Base-by-base conservation (phyloP, 2,888 invertebrate genomes). In the Eurois occulta region DNA sequence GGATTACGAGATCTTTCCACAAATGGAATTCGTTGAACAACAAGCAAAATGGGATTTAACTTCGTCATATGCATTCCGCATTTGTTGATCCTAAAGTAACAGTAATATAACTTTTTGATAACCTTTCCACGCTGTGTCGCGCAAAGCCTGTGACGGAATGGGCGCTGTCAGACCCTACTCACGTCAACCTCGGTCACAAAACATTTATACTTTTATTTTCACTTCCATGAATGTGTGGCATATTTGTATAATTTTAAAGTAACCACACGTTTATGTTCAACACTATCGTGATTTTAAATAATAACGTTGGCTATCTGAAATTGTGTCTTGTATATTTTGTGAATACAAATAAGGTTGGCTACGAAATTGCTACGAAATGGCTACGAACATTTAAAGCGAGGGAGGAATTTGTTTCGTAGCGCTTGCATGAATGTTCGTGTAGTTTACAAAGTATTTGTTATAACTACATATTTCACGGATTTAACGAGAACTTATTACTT, bases 91-190 rank as follows among this genome's bases (percentile, higher is more conserved):
- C 84, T 85, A 84, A 91, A 88, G 87, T 89, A 88, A 90, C 86
- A 88, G 89, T 91, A 90, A 91, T 91, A 92, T 91, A 93, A 92
- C 91, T 91, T 92, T 91, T 90, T 91, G 91, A 93, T 91, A 92
- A 91, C 90, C 88, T 87, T 85, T 87, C 86, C 82, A 85, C 82
- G 87, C 89, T 85, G 86, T 90, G 90, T 87, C 89, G 88, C 88
- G 90, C 89, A 90, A 91, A 92, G 91, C 92, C 92, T 90, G 91
- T 89, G 91, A 91, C 91, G 90, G 90, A 90, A 91, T 91, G 89
- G 90, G 89, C 90, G 87, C 92, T 93, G 95, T 95, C 95, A 94
- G 89, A 95, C 95, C 95, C 94, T 92, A 88, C 93, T 95, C 95
- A 94, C 89, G 86, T 87, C 90, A 89, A 81, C 90, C 90, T 91